Conservation (phyloP, 2,797 vertebrate genomes). For the Malurus leucopterus region DNA sequence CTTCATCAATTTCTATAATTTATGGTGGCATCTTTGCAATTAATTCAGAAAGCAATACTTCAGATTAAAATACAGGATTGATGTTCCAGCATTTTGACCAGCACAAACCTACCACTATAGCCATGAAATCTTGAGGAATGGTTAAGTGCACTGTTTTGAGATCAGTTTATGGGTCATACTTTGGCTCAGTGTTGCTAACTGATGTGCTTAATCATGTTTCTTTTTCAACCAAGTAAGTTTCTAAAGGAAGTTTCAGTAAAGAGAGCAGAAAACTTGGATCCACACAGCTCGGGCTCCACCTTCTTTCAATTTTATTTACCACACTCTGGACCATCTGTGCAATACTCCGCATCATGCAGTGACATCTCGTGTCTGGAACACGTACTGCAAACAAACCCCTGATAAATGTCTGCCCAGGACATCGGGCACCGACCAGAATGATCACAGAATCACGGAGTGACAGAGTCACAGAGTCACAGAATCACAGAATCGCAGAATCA, state of each 20-base stretch:
- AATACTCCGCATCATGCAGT: not conserved
- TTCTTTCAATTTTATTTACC: not conserved
- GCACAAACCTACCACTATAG: not conserved
- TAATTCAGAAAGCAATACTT: not conserved
- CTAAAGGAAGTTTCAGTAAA: not conserved
- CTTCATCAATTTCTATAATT: slow-evolving; percentile 27
- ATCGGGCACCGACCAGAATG: not conserved
- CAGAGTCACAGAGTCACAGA: too few species aligned
- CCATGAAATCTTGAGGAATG: not conserved
- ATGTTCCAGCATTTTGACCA: not conserved
- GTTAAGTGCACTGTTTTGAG: not conserved
- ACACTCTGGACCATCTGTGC: not conserved
- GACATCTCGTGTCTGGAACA: slow-evolving; percentile 45
- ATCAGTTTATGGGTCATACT: not conserved
- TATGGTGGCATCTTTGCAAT: not conserved
- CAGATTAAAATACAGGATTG: not conserved
- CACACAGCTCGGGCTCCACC: not conserved
- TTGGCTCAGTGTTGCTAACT: not conserved
- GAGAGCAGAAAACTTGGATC: not conserved
- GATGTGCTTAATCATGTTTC: not conserved
- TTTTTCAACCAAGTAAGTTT: not conserved
- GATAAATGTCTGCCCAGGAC: not conserved
- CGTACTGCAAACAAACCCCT: not conserved
- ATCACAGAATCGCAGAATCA: too few species aligned
- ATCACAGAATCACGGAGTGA: not conserved